Evolutionary conservation across 2,797 vertebrate species (phyloP).

Genomic region (Ctenopoma kingsleyae): DNA sequence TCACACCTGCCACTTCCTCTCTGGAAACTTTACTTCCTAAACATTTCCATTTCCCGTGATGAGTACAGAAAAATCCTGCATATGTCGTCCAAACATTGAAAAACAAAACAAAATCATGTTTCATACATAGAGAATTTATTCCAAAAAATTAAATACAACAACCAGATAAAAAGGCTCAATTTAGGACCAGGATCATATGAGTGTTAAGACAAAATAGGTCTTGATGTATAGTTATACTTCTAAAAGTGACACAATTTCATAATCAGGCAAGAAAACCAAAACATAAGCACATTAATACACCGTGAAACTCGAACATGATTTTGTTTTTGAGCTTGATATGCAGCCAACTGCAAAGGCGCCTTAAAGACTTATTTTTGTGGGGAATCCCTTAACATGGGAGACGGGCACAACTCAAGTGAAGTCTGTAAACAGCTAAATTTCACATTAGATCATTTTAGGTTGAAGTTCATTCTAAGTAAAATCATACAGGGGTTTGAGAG

Average conservation of each 20-base stretch:
- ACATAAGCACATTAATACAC: constrained; percentile 77
- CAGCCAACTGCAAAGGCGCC: constrained; percentile 87
- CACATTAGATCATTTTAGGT: constrained; percentile 29
- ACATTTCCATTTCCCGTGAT: no score
- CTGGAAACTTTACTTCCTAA: no score
- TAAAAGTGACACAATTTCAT: constrained; percentile 82
- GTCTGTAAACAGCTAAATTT: constrained; percentile 56
- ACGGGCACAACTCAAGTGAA: constrained; percentile 66
- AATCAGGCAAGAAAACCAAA: constrained; percentile 74
- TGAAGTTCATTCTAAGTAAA: not conserved
- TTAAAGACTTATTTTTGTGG: constrained; percentile 74
- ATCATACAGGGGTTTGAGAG: not conserved
- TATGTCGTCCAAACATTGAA: not conserved
- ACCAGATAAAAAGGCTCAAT: constrained; percentile 87
- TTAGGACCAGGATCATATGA: constrained; percentile 83
- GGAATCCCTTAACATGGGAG: constrained; percentile 65
- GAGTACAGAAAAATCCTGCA: not conserved
- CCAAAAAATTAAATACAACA: constrained; percentile 89
- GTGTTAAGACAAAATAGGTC: constrained; percentile 80
- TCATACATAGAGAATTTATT: constrained; percentile 79
- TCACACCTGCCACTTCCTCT: no score
- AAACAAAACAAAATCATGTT: not conserved
- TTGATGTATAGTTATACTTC: constrained; percentile 66
- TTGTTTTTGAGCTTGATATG: constrained; percentile 82
- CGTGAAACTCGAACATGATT: constrained; percentile 80